Conservation (phyloP, 2,113 vertebrate species). For the Athene noctua region DNA sequence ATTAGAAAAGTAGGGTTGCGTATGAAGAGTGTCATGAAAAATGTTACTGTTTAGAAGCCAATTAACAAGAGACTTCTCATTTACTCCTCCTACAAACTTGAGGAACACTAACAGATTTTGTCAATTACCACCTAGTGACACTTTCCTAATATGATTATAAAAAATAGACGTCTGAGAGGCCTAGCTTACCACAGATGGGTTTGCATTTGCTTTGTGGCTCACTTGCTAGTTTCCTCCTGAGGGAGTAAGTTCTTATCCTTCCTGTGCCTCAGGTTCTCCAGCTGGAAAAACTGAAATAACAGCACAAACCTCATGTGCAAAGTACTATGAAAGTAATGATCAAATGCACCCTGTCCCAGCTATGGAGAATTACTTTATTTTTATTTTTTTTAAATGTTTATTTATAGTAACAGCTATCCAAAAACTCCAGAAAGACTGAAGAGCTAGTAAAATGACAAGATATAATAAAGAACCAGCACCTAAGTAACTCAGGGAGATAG, state of each 20-base stretch:
- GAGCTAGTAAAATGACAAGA: neutral
- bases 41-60: neutral
- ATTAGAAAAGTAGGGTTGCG: neutral
- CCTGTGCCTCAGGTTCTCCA: neutral
- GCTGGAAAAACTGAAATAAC: neutral
- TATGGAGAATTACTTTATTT: neutral
- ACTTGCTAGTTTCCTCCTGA: neutral
- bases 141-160: neutral
- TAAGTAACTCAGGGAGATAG: neutral
- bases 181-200: neutral
- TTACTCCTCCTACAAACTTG: neutral
- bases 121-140: neutral
- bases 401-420: neutral
- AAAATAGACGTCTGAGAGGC: neutral
- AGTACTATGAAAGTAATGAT: neutral
- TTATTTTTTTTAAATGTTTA: neutral
- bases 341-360: neutral
- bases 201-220: neutral
- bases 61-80: neutral
- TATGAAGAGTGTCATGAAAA: neutral
- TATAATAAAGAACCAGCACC: neutral
- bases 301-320: neutral
- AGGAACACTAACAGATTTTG: conserved; percentile 6
- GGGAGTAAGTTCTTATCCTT: neutral
- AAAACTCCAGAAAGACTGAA: neutral